Conservation (phyloP, 2,113 vertebrate genomes). For the Albula goreensis region DNA sequence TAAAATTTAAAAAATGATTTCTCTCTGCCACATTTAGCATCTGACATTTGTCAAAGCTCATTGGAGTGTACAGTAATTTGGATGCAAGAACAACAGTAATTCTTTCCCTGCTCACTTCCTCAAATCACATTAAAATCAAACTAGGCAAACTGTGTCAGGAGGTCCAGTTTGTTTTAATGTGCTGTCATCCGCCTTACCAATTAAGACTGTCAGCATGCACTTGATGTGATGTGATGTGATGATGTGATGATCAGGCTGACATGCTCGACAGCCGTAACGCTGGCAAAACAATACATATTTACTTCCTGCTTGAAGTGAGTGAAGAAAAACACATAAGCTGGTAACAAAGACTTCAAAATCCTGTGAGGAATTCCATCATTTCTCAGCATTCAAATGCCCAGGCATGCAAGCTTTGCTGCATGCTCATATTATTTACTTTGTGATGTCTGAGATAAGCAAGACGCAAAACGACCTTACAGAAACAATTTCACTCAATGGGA, state of each 20-base stretch:
- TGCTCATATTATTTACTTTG: not conserved
- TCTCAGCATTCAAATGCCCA: constrained; percentile 3
- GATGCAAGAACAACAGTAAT: not conserved
- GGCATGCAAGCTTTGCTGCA: not conserved
- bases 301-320: not conserved
- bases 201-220: not conserved
- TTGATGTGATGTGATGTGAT: not conserved
- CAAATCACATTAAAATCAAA: not conserved
- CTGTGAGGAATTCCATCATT: not conserved
- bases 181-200: not conserved
- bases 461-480: not conserved
- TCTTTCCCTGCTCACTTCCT: not conserved
- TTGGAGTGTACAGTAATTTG: not conserved
- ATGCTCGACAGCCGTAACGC: not conserved
- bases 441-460: not conserved
- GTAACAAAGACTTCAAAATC: not conserved
- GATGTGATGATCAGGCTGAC: not conserved
- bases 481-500: not conserved
- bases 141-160: not conserved
- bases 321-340: not conserved
- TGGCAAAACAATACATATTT: not conserved
- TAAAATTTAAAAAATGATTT: not conserved
- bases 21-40: not conserved
- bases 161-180: not conserved
- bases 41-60: not conserved